A percentile compares a stretch with the other conserved stretches of the same genome.
Conservation (phyloP, 1,140 invertebrate genomes). For the Helicoverpa zea region DNA sequence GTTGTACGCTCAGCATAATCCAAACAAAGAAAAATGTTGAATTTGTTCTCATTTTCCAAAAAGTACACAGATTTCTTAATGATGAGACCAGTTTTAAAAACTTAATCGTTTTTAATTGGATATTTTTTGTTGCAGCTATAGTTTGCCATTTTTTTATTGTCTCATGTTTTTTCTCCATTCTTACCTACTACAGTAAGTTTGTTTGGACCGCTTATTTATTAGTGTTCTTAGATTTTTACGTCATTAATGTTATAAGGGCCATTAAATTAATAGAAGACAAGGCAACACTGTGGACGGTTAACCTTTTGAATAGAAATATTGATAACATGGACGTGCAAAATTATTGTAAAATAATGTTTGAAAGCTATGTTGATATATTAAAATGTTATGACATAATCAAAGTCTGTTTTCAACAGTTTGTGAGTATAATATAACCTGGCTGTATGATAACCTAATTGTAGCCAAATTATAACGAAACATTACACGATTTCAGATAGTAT, state of each 20-base stretch:
- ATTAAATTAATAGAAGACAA: too few species aligned
- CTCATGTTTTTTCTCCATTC: not conserved
- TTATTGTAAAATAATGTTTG: too few species aligned
- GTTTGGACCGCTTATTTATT: too few species aligned
- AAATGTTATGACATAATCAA: constrained; percentile 1
- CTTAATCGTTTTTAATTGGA: not conserved
- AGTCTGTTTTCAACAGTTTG: not conserved
- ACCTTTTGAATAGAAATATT: too few species aligned
- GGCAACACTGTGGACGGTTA: too few species aligned
- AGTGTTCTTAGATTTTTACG: too few species aligned
- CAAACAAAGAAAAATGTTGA: not conserved
- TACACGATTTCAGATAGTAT: too few species aligned
- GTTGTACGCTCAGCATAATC: not conserved
- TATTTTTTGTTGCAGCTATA: not conserved
- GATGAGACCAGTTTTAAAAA: not conserved
- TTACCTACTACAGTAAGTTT: too few species aligned
- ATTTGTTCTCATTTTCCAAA: not conserved
- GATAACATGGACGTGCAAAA: too few species aligned
- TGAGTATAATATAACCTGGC: not conserved
- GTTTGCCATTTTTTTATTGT: not conserved
- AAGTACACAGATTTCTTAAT: not conserved
- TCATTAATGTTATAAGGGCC: too few species aligned
- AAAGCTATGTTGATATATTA: not conserved
- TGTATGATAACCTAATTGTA: too few species aligned
- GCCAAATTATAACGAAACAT: too few species aligned